Evolutionary conservation across 2,888 invertebrate genomes (phyloP).

Genomic region (Cheilosia scutellata): DNA sequence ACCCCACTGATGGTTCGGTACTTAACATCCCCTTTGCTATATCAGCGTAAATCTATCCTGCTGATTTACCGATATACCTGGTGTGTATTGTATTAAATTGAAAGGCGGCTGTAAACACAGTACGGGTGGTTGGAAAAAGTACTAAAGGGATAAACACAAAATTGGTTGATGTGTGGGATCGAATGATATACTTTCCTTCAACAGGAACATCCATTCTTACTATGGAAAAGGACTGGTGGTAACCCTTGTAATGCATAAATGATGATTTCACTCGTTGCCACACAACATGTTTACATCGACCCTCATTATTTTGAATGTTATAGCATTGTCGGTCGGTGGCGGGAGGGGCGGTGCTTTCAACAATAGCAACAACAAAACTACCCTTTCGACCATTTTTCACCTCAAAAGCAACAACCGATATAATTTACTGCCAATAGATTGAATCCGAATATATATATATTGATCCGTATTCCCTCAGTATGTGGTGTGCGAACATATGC

Average conservation of each 20-base stretch:
- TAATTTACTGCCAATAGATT: constrained; percentile 49
- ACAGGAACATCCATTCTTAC: constrained; percentile 5
- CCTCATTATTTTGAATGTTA: constrained; percentile 68
- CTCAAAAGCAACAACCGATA: constrained; percentile 25
- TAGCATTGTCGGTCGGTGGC: constrained; percentile 21
- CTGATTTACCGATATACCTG: constrained; percentile 52
- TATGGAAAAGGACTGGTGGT: neutral
- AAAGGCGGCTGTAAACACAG: neutral
- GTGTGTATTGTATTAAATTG: constrained; percentile 1
- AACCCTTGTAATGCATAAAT: constrained; percentile 72
- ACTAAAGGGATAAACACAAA: constrained; percentile 60
- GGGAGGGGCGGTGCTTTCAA: neutral
- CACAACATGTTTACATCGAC: constrained; percentile 67
- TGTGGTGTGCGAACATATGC: constrained; percentile 27
- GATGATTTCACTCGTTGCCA: constrained; percentile 68
- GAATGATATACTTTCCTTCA: constrained; percentile 50
- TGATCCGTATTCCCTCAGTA: constrained; percentile 6
- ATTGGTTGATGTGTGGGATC: constrained; percentile 67
- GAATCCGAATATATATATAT: constrained; percentile 19
- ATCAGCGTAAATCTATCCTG: constrained; percentile 55
- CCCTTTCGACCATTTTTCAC: neutral
- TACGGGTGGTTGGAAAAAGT: neutral
- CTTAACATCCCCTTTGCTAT: constrained; percentile 52
- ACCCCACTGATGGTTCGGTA: constrained; percentile 13
- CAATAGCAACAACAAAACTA: constrained; percentile 15